Percentiles rank a stretch among this genome's conserved stretches.
Evolutionary conservation across 2,888 invertebrate species (phyloP).

Genomic region (Vannuccia rotundouncinata): DNA sequence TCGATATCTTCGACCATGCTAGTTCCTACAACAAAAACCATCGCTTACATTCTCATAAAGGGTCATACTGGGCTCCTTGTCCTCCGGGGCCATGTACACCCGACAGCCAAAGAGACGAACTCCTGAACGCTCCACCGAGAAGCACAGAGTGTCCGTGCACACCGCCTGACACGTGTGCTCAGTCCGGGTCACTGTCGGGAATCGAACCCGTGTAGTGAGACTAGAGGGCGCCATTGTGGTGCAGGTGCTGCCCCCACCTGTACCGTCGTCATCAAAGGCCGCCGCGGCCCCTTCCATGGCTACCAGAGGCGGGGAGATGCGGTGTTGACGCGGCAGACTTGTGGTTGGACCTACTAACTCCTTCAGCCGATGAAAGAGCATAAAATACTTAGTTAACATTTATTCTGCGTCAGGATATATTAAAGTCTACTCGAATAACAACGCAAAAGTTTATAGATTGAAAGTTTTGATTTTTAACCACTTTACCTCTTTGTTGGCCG

Average conservation of each 20-base stretch:
- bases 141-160: constrained; percentile 85
- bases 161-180: constrained; percentile 35
- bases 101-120: constrained; percentile 71
- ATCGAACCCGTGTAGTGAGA: constrained; percentile 9
- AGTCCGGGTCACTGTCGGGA: constrained; percentile 4
- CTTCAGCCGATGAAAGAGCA: no score
- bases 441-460: no score
- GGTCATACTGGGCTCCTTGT: background rate
- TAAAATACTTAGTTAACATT: no score
- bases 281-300: no score
- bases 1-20: no score
- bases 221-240: no score
- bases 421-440: no score
- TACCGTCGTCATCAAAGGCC: no score
- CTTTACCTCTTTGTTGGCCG: background rate
- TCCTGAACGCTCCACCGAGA: constrained; percentile 81
- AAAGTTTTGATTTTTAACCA: no score
- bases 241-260: background rate
- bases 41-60: constrained; percentile 10
- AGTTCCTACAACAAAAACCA: no score
- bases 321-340: background rate
- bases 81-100: background rate
- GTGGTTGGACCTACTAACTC: no score
- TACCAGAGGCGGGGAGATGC: background rate
- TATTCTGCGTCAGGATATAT: no score